Conservation (phyloP, 2,113 vertebrate species). For the Paramisgurnus dabryanus region DNA sequence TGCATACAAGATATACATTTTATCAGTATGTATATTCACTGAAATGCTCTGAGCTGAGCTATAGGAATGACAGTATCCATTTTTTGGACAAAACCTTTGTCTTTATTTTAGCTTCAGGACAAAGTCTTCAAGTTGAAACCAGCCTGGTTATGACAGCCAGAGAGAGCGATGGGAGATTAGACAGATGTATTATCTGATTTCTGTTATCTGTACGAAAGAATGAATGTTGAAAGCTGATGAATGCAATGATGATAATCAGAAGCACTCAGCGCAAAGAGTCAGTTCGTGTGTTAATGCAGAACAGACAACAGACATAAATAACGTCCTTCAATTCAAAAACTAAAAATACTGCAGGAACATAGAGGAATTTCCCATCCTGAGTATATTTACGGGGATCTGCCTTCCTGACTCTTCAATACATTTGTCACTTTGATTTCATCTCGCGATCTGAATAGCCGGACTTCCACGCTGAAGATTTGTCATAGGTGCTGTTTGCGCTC, state of each 20-base stretch:
- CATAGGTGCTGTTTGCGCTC: conserved; percentile 18
- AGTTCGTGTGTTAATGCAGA: conserved; percentile 9
- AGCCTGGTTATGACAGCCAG: neutral
- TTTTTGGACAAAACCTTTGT: neutral
- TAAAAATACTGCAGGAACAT: conserved; percentile 61
- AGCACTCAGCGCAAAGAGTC: neutral
- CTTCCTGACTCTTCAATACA: conserved; percentile 65
- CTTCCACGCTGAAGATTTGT: conserved; percentile 38
- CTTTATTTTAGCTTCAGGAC: neutral
- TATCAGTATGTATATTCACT: too few relatives aligned
- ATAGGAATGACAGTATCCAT: too few relatives aligned
- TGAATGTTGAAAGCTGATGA: neutral
- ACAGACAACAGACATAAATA: conserved; percentile 47
- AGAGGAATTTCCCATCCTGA: conserved; percentile 57
- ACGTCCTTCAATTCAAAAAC: conserved; percentile 46
- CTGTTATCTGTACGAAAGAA: conserved; percentile 1
- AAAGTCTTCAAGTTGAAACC: neutral
- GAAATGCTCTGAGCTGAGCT: too few relatives aligned
- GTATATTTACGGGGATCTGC: conserved; percentile 41
- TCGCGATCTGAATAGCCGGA: conserved; percentile 56
- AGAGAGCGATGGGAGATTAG: neutral
- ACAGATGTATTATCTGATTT: conserved; percentile 9
- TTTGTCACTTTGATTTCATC: conserved; percentile 65
- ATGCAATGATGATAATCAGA: neutral
- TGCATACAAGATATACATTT: too few relatives aligned